Evolutionary conservation across 2,113 vertebrate genomes (phyloP), one percentile per base, ranked within the genome.

Genomic region (Cyanocitta stelleri): DNA sequence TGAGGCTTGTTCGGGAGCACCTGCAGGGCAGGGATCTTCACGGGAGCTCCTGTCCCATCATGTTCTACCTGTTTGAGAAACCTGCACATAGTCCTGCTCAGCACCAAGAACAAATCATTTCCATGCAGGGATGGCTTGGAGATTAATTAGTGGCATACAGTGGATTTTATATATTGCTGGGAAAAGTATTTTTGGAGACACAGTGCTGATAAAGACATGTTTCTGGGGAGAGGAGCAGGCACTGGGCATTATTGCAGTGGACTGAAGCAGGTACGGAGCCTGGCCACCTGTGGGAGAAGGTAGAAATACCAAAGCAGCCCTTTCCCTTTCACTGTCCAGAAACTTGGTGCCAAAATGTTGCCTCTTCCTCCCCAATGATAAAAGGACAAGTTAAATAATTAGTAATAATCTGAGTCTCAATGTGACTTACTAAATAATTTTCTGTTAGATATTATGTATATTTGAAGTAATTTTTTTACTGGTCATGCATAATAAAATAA

Each of bases 401-500:
- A 91, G 72, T 73, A 86, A 88, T 71, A 73, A 96, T 83, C 66
- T 16, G 16, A 90, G 43, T 77, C 67, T 85, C 51, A 55, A 24
- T 71, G 67, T 85, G 69, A 83, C 74, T 91, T 91, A 56, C 61
- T 78, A 76, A 95, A 96, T 92, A 90, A 77, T 78, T 91, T 89
- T 91, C 81, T 78, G 59, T 66, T 95, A 52, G 87, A 89, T 55
- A 77, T 96, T 95, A 94, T 96, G 85, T 95, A 96, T 94, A 95
- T 95, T 89, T 69, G 21, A 78, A 92, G 52, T 71, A 24, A 14
- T 91, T 87, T 89, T 95, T 95, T 83, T 87, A 85, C 64, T 75
- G 82, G 74, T 85, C 59, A 59, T 94, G 80, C 95, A 94, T 96
- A 95, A 89, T 95, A 89, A 96, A 95, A 54, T 77, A 96, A 69